Base-by-base conservation (phyloP, 2,113 vertebrate genomes). In the Clupea harengus region DNA sequence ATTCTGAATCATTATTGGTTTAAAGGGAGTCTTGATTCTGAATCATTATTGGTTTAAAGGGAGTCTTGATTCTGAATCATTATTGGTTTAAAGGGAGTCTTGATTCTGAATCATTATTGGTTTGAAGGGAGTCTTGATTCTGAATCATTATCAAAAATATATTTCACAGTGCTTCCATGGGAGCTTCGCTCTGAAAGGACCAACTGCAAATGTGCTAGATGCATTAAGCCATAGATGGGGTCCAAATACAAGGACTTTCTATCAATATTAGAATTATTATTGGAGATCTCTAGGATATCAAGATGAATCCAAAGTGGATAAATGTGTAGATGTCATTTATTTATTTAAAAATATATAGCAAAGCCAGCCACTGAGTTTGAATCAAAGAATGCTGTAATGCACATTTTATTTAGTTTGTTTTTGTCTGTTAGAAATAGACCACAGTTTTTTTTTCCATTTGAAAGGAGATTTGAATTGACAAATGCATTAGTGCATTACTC, bases 281-380 rank as follows among this genome's bases (percentile, higher is more conserved):
- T 3, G 39, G 32, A 78, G 28, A 78, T 32, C 3, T 78, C 72
- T 78, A 78, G 28, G 10, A 72, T 39, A 75, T 39, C 1, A 67
- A 78, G 32, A 17, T 39, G 39, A 0, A 78, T 78, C 28, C 17
- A 78, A 78, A 17, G 72, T 78, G 28, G 72, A 78, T 78, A 44
- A 17, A 78, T 78, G 72, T 78, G 72, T 78, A 32, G 32, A 17
- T 39, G 28, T 39, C 15, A 78, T 32, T 32, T 78, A 78, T 78
- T 78, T 78, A 78, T 78, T 39, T 78, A 28, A 39, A 78, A 78
- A 78, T 78, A 78, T 78, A 78, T 39, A 75, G 67, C 67, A 75
- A 9, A 32, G 64, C 64, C 39, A 75, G 72, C 72, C 72, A 78
- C 72, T 32, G 13, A 78, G 15, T 11, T 32, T 13, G 32, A 10